Conservation (phyloP, 2,888 invertebrate species). For the Volucella bombylans region DNA sequence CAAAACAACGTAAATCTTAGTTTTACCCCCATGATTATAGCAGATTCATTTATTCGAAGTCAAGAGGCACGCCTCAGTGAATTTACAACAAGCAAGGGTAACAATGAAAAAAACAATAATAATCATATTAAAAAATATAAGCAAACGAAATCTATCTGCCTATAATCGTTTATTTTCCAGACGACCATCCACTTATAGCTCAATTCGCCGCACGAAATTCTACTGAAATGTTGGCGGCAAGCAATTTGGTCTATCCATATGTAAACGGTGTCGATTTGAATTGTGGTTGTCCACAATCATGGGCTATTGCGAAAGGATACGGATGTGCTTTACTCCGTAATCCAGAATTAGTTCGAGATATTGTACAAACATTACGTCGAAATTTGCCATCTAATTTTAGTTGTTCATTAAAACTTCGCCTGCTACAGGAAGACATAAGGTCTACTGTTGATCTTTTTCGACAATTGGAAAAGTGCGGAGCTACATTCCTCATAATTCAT, state of each 20-base stretch:
- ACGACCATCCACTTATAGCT: slow-evolving; percentile 93
- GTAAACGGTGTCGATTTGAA: slow-evolving; percentile 97
- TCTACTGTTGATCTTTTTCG: slow-evolving; percentile 91
- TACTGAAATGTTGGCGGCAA: slow-evolving; percentile 92
- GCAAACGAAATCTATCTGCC: not conserved
- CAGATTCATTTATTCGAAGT: slow-evolving; percentile 95
- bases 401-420: slow-evolving; percentile 95
- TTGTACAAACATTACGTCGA: slow-evolving; percentile 90
- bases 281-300: slow-evolving; percentile 98
- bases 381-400: slow-evolving; percentile 88
- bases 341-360: slow-evolving; percentile 91
- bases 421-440: slow-evolving; percentile 83
- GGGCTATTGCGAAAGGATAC: slow-evolving; percentile 95
- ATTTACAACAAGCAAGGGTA: slow-evolving; percentile 87
- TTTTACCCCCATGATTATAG: slow-evolving; percentile 98
- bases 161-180: slow-evolving; percentile 79
- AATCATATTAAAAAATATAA: too few relatives aligned
- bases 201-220: slow-evolving; percentile 96
- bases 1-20: slow-evolving; percentile 93
- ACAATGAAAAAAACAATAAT: slow-evolving; percentile 14
- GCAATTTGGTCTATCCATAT: slow-evolving; percentile 92
- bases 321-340: slow-evolving; percentile 92
- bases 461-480: slow-evolving; percentile 92
- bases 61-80: slow-evolving; percentile 92
- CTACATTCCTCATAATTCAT: slow-evolving; percentile 94